Base-by-base conservation (phyloP, 2,113 vertebrate species). In the Prionailurus viverrinus region DNA sequence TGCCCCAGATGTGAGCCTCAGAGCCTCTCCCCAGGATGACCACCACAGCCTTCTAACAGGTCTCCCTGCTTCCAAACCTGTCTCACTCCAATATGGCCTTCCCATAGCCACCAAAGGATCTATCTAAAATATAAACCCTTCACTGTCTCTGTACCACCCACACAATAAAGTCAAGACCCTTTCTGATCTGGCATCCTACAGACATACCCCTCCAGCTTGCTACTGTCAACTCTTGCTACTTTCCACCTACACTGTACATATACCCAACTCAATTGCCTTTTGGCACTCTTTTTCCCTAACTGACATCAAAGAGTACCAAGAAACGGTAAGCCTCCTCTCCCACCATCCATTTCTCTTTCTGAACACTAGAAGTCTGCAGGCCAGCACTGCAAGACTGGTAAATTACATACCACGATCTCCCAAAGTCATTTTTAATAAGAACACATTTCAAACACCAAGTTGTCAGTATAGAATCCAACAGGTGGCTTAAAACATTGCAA, bases 391-490 rank as follows among this genome's bases (percentile, higher is more conserved):
- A 21, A 66, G 61, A 80, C 7, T 82, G 39, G 61, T 90, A 79
- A 97, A 93, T 97, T 94, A 97, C 12, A 83, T 16, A 63, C 25
- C 71, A 85, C 66, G 2, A 1, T 3, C 14, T 97, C 95, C 88
- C 96, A 97, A 45, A 97, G 97, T 55, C 95, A 74, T 97, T 97
- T 98, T 98, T 83, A 91, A 92, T 13, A 79, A 96, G 95, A 96
- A 96, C 86, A 97, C 81, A 91, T 68, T 96, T 97, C 76, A 98
- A 97, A 96, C 94, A 97, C 69, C 93, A 97, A 98, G 96, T 91
- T 97, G 97, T 95, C 96, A 97, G 92, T 97, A 97, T 71, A 89
- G 98, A 98, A 98, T 97, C 66, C 96, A 98, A 98, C 97, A 97
- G 96, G 98, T 93, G 96, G 94, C 92, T 93, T 84, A 97, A 97